phyloP scores from a whole-genome alignment of 1,140 invertebrate genomes.

The Calliphora vicina region DNA sequence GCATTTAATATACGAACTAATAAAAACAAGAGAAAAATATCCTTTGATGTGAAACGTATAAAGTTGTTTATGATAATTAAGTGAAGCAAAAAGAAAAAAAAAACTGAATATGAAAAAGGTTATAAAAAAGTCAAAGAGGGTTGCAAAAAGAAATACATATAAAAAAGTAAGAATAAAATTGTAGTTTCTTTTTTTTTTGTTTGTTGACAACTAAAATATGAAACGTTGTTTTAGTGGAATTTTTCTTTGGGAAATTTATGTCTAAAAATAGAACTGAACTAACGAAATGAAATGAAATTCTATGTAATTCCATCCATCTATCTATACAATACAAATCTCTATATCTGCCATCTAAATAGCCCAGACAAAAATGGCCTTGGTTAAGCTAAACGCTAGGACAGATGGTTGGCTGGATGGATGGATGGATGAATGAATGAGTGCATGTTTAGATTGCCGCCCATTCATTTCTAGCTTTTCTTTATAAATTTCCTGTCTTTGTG shows the following conservation, averaged over 20 bases:
- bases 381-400: not conserved
- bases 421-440: not conserved
- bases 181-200: not conserved
- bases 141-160: no score
- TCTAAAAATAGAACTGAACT: not conserved
- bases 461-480: not conserved
- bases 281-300: not conserved
- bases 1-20: not conserved
- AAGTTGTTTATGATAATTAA: constrained; percentile 5
- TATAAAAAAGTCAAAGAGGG: not conserved
- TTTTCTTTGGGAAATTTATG: constrained; percentile 10
- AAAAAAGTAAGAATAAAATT: not conserved
- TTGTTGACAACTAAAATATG: not conserved
- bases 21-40: not conserved
- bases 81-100: not conserved
- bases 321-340: constrained; percentile 9
- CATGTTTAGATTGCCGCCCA: not conserved
- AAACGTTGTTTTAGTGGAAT: not conserved
- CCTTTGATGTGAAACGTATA: constrained; percentile 5
- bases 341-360: constrained; percentile 9
- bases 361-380: not conserved
- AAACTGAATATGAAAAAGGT: no score
- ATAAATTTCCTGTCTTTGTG: not conserved
- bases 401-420: not conserved
- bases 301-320: constrained; percentile 10